Percentiles rank a stretch among this genome's conserved stretches.
Evolutionary conservation across 2,888 invertebrate genomes (phyloP).

Genomic region (Diaprepes abbreviatus): DNA sequence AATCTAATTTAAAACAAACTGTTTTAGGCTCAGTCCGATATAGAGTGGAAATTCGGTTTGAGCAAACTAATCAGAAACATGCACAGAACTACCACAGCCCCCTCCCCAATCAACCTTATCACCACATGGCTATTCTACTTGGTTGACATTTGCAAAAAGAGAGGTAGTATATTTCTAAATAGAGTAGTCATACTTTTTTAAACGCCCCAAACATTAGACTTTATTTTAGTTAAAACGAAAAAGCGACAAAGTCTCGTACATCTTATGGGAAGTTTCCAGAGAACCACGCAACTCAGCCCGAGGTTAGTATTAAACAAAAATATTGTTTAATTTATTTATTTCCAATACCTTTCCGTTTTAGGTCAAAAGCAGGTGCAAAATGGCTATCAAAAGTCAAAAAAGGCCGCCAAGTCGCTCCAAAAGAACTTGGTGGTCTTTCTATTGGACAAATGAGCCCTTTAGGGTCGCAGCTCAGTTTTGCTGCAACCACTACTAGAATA

Average conservation of each 20-base stretch:
- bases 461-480: slow-evolving; percentile 88
- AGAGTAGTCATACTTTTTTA: slow-evolving; percentile 18
- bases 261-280: slow-evolving; percentile 82
- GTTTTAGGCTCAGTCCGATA: slow-evolving; percentile 95
- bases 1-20: too few relatives aligned
- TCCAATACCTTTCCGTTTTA: neutral
- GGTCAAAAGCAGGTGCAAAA: slow-evolving; percentile 87
- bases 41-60: slow-evolving; percentile 99
- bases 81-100: slow-evolving; percentile 97
- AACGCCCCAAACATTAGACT: slow-evolving; percentile 45
- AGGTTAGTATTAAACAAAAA: slow-evolving; percentile 62
- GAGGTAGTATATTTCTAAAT: slow-evolving; percentile 62
- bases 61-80: slow-evolving; percentile 98
- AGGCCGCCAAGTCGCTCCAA: slow-evolving; percentile 80
- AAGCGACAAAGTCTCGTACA: slow-evolving; percentile 85
- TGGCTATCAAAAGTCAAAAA: slow-evolving; percentile 92
- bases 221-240: slow-evolving; percentile 63
- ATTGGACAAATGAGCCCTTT: slow-evolving; percentile 87
- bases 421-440: slow-evolving; percentile 84
- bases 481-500: slow-evolving; percentile 81
- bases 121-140: slow-evolving; percentile 94
- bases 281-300: slow-evolving; percentile 80
- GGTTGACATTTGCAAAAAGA: slow-evolving; percentile 79
- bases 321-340: too few relatives aligned
- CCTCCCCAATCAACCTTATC: slow-evolving; percentile 96